Evolutionary conservation across 2,888 invertebrate species (phyloP).

Genomic region (Aplocera efformata): DNA sequence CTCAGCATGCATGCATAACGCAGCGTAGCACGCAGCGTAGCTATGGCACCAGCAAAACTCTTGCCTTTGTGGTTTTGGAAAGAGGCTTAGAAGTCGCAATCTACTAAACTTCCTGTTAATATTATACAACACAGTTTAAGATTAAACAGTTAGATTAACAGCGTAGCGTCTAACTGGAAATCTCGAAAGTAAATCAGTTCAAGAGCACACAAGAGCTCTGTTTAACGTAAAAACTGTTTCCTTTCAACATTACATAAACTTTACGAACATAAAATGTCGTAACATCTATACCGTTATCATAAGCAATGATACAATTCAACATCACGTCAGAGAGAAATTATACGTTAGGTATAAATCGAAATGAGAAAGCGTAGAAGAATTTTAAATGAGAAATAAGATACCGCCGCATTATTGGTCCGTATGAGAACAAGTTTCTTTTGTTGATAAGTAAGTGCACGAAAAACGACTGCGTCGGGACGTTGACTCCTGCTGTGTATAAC

Average conservation of each 20-base stretch:
- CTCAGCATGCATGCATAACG: no score
- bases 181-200: slow-evolving; percentile 3
- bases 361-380: slow-evolving; percentile 67
- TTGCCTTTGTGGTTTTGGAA: no score
- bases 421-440: slow-evolving; percentile 67
- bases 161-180: no score
- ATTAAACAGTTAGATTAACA: neutral
- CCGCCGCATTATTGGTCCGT: slow-evolving; percentile 50
- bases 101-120: no score
- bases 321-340: slow-evolving; percentile 18
- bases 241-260: slow-evolving; percentile 16
- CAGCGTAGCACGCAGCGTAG: no score
- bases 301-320: slow-evolving; percentile 17
- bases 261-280: neutral
- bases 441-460: slow-evolving; percentile 66
- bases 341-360: slow-evolving; percentile 55
- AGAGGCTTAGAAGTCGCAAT: no score
- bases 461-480: slow-evolving; percentile 54
- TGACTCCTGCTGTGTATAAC: slow-evolving; percentile 44
- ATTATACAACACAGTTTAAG: no score
- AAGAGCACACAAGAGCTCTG: neutral
- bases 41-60: no score
- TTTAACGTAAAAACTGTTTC: slow-evolving; percentile 2
- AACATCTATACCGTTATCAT: slow-evolving; percentile 6
- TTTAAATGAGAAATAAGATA: slow-evolving; percentile 54